A percentile compares a stretch with the other conserved stretches of the same genome.
phyloP scores from a whole-genome alignment of 2,113 vertebrate species.

The Dipodomys ordii region DNA sequence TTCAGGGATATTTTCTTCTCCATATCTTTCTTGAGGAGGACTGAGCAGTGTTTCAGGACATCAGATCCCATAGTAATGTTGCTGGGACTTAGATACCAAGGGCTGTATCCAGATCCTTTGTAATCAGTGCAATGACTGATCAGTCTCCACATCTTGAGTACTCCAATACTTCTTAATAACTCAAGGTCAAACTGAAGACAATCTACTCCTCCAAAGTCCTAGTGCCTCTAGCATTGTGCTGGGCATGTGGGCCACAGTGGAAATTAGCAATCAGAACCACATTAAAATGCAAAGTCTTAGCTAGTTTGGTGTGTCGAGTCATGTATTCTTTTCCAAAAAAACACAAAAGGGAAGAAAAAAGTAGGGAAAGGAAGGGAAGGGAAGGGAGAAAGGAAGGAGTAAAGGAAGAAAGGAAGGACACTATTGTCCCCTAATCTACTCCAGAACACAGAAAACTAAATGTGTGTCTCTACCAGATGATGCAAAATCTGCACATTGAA shows the following conservation, averaged over 20 bases:
- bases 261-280: background rate
- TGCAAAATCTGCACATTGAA: background rate
- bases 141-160: no score
- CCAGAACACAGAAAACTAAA: background rate
- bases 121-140: background rate
- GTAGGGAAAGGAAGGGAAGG: no score
- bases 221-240: background rate
- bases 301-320: background rate
- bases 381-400: no score
- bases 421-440: background rate
- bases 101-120: background rate
- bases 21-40: background rate
- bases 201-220: background rate
- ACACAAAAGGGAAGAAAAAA: no score
- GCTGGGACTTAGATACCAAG: background rate
- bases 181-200: background rate
- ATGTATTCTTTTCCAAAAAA: background rate
- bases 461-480: background rate
- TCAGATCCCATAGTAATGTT: background rate
- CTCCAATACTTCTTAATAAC: background rate
- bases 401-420: background rate
- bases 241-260: background rate
- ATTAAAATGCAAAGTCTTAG: slow-evolving; percentile 31
- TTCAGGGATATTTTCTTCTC: slow-evolving; percentile 20
- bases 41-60: background rate